Percentiles rank a stretch among this genome's conserved stretches.
These are phyloP conservation scores for Hucho hucho DNA, from an alignment of 2,113 vertebrate genomes.

Conservation along the genomic window DNA sequence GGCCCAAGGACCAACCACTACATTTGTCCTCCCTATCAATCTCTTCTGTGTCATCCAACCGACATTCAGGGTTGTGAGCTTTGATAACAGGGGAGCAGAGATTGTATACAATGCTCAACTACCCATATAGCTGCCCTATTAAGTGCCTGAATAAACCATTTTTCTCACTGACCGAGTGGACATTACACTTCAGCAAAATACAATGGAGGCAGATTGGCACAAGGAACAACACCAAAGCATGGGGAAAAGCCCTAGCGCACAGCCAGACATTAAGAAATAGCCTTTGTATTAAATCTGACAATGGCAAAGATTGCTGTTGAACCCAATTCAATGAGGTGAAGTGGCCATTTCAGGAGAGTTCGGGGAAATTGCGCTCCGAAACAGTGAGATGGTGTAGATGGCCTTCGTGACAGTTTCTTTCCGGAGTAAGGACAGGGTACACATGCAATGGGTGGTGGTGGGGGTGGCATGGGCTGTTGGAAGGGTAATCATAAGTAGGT, in stretches of 20 bases:
- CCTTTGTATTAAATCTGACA: slow-evolving; percentile 74
- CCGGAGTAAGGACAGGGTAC: background rate
- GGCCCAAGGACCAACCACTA: no score
- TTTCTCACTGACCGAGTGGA: background rate
- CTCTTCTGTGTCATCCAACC: no score
- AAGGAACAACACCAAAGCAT: slow-evolving; percentile 27
- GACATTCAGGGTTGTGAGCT: background rate
- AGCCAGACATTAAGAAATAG: slow-evolving; percentile 69
- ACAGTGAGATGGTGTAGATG: background rate
- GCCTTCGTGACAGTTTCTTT: background rate
- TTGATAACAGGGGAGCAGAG: background rate
- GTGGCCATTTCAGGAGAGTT: slow-evolving; percentile 61
- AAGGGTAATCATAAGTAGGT: slow-evolving; percentile 19
- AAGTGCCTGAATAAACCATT: background rate
- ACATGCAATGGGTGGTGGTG: background rate
- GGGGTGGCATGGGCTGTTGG: background rate
- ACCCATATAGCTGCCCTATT: background rate
- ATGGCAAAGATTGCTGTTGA: slow-evolving; percentile 71
- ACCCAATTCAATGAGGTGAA: slow-evolving; percentile 71
- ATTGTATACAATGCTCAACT: background rate
- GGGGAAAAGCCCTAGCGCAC: slow-evolving; percentile 44
- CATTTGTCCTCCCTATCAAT: no score
- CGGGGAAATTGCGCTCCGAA: slow-evolving; percentile 42
- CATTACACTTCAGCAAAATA: background rate
- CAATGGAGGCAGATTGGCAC: background rate